Evolutionary conservation across 2,888 invertebrate species (phyloP), one percentile per base, ranked within the genome.

Genomic region (Rhagophthalmus giganteus): DNA sequence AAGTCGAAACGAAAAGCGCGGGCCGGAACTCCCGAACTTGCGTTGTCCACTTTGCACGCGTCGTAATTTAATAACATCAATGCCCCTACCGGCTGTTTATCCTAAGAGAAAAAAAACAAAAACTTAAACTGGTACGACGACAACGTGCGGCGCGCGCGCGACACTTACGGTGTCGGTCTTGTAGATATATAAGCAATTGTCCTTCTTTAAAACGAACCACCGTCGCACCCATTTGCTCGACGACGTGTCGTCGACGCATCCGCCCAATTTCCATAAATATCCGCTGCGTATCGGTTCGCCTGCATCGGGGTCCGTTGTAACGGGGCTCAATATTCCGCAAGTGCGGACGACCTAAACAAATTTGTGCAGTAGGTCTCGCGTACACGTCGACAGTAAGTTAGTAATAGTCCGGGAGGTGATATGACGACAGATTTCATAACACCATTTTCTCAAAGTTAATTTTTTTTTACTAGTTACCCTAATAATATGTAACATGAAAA

Each of bases 161-260:
- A n/a, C n/a, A n/a, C n/a, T 80, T 75, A 94, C 94, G 74, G 86
- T 81, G 75, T 93, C 91, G 66, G 88, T 89, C 79, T 94, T 95
- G 77, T 94, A 96, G 76, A 90, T 94, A 75, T 95, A 96, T 57
- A 96, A 82, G 77, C 94, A 94, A 77, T 93, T 91, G 77, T 96
- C 94, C 42, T 88, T 85, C 64, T 94, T 88, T 42, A 97, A 78
- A 57, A 88, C 87, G 75, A 95, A 95, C 91, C 92, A 96, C 58
- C 96, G 79, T 46, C 90, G 79, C 40, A 91, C 87, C 95, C 95
- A 96, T 53, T 86, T 84, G 72, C 76, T 77, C 14, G 73, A 68
- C 7, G 76, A 75, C 1, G 75, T 70, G 2, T 82, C 78, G 57
- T 79, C 80, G 13, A 80, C 78, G 56, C 77, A 79, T 0, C 80